Conservation (phyloP, 2,797 vertebrate genomes). For the Crenichthys baileyi region DNA sequence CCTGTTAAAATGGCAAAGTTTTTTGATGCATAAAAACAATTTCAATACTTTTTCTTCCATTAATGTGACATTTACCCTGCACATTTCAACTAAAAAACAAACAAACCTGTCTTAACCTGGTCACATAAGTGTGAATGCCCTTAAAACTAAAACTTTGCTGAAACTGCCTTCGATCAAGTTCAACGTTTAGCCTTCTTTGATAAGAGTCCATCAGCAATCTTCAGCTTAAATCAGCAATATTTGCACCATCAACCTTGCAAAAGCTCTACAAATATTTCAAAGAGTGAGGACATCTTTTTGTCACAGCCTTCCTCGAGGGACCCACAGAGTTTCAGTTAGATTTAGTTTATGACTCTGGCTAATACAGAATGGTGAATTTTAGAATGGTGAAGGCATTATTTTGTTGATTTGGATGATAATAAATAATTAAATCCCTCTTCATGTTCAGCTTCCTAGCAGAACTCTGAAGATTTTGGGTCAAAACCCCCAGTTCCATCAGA, state of each 20-base stretch:
- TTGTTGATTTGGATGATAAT: no score
- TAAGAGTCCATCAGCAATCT: not conserved
- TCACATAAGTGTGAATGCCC: not conserved
- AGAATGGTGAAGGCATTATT: no score
- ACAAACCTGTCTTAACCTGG: not conserved
- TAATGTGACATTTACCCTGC: not conserved
- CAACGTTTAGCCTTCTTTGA: not conserved
- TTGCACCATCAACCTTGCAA: not conserved
- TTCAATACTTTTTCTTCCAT: not conserved
- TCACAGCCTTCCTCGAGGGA: no score
- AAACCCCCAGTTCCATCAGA: no score
- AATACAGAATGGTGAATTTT: no score
- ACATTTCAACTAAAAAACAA: not conserved
- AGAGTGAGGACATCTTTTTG: not conserved
- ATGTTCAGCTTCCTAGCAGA: no score
- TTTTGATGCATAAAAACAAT: not conserved
- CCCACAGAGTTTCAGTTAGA: no score
- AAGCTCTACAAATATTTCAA: not conserved
- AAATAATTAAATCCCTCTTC: no score
- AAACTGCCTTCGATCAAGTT: not conserved
- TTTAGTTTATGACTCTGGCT: no score
- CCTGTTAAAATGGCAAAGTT: not conserved
- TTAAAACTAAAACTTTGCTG: not conserved
- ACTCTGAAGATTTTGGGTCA: no score
- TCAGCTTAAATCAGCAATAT: not conserved